phyloP scores from a whole-genome alignment of 2,888 invertebrate genomes.

The Pristionchus entomophagus region DNA sequence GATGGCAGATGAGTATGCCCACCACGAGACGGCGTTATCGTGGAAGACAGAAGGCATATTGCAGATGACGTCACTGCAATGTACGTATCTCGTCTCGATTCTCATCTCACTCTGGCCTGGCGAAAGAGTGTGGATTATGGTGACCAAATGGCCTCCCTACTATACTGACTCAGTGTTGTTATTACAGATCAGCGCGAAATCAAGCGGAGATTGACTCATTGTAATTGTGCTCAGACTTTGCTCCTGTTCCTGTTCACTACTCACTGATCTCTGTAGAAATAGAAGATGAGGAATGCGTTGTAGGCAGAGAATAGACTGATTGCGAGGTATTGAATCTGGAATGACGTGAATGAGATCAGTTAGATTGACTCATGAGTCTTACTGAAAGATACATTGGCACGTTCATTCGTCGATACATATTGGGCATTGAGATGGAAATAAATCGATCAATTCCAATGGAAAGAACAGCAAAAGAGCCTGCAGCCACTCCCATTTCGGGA shows the following conservation, averaged over 20 bases:
- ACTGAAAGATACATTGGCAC: not conserved
- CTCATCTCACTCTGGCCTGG: too few relatives aligned
- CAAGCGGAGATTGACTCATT: too few relatives aligned
- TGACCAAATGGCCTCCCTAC: too few relatives aligned
- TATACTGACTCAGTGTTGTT: too few relatives aligned
- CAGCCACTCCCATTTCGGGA: slow-evolving; percentile 35
- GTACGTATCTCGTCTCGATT: too few relatives aligned
- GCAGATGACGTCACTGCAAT: slow-evolving; percentile 1
- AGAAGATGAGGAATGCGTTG: slow-evolving; percentile 19
- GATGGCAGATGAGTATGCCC: not conserved
- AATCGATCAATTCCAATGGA: slow-evolving; percentile 33
- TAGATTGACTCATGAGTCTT: not conserved
- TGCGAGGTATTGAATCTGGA: not conserved
- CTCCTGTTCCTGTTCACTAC: too few relatives aligned
- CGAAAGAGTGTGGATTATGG: too few relatives aligned
- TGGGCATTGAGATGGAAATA: not conserved
- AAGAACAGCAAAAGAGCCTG: slow-evolving; percentile 4
- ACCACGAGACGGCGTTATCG: not conserved
- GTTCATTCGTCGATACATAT: not conserved
- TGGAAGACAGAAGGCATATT: slow-evolving; percentile 17
- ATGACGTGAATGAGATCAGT: not conserved
- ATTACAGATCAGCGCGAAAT: too few relatives aligned
- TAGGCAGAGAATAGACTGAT: not conserved
- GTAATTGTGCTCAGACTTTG: too few relatives aligned
- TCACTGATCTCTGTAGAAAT: slow-evolving; percentile 8